Conservation (phyloP, 2,888 invertebrate genomes). For the Azorinus chamasolen region DNA sequence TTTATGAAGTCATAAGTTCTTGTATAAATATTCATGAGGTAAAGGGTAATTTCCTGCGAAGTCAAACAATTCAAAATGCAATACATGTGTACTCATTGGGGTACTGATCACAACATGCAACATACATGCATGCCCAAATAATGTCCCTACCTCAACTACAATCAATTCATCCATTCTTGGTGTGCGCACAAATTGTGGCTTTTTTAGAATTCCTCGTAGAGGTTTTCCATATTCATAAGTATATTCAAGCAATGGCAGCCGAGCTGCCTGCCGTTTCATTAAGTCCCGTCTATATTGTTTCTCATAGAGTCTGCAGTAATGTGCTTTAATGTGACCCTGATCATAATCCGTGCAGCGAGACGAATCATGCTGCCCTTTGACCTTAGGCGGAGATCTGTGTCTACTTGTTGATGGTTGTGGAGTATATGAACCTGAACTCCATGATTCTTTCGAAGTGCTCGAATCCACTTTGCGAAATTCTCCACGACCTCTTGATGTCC, state of each 20-base stretch:
- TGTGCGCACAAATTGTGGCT: conserved; percentile 50
- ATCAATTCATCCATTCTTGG: conserved; percentile 59
- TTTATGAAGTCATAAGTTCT: too few relatives aligned
- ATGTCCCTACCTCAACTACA: conserved; percentile 49
- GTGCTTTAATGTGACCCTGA: conserved; percentile 26
- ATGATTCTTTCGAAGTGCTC: too few relatives aligned
- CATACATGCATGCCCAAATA: background rate
- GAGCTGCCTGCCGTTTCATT: conserved; percentile 34
- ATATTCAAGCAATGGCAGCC: conserved; percentile 55
- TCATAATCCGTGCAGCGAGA: conserved; percentile 16
- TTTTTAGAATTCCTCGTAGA: conserved; percentile 59
- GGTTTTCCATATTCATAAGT: conserved; percentile 51
- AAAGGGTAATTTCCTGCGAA: too few relatives aligned
- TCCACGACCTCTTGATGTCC: conserved; percentile 22
- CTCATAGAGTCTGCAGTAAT: conserved; percentile 52
- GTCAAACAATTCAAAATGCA: too few relatives aligned
- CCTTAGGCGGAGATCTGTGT: conserved; percentile 12
- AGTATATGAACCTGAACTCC: background rate
- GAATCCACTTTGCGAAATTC: too few relatives aligned
- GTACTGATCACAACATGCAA: too few relatives aligned
- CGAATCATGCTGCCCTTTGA: conserved; percentile 30
- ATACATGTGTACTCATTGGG: too few relatives aligned
- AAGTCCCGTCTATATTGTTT: conserved; percentile 60
- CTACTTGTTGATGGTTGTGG: conserved; percentile 5
- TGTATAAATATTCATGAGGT: too few relatives aligned